These are phyloP conservation scores for Erythrocercus mccallii DNA, from an alignment of 2,113 vertebrate genomes.

Conservation along the genomic window DNA sequence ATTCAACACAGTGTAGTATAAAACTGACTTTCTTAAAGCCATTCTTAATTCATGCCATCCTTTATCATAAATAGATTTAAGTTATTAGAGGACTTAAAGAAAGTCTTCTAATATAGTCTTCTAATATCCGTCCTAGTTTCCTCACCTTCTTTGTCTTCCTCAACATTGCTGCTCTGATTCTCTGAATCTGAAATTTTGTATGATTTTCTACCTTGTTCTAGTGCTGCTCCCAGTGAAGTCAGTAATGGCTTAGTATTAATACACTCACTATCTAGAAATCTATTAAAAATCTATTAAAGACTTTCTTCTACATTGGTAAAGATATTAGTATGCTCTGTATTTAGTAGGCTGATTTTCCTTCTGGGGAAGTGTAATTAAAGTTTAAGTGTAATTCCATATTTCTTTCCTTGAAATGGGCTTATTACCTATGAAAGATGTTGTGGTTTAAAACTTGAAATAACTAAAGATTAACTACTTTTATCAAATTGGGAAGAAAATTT, in stretches of 20 bases:
- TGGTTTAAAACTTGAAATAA: background rate
- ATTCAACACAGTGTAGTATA: background rate
- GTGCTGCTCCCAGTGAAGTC: background rate
- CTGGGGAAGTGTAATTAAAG: background rate
- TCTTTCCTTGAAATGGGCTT: background rate
- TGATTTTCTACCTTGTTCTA: background rate
- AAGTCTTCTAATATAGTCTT: background rate
- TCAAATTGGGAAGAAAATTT: background rate
- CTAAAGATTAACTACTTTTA: background rate
- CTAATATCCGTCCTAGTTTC: background rate
- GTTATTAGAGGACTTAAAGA: background rate
- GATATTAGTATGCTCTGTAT: background rate
- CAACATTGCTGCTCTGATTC: background rate
- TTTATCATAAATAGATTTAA: background rate
- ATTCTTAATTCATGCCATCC: background rate
- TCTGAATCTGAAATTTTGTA: background rate
- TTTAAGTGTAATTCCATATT: background rate
- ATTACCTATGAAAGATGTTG: background rate
- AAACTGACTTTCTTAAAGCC: background rate
- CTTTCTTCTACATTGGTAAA: background rate
- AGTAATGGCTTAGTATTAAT: background rate
- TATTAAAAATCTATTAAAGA: background rate
- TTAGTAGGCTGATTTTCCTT: background rate
- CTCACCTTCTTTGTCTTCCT: background rate
- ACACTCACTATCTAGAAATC: background rate